Evolutionary conservation across 2,888 invertebrate genomes (phyloP).

Genomic region (Apodemia hepburni): DNA sequence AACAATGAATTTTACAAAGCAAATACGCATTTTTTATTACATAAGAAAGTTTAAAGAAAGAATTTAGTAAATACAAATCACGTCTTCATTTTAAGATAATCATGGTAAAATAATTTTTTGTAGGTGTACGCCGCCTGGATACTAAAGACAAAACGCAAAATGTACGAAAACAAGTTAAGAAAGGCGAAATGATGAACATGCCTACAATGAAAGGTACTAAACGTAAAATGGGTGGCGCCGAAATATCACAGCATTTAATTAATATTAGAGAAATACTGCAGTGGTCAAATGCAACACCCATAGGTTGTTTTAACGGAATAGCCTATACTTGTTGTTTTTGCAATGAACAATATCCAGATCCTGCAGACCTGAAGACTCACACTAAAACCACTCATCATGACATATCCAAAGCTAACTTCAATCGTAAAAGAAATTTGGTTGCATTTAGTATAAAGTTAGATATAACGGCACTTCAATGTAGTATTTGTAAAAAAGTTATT

Average conservation of each 20-base stretch:
- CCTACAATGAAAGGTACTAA: slow-evolving; percentile 29
- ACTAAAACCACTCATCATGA: slow-evolving; percentile 37
- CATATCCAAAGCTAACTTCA: slow-evolving; percentile 38
- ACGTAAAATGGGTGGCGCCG: slow-evolving; percentile 25
- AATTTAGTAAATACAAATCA: background rate
- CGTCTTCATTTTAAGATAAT: slow-evolving; percentile 20
- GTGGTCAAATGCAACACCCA: slow-evolving; percentile 51
- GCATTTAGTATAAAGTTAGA: slow-evolving; percentile 46
- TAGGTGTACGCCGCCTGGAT: slow-evolving; percentile 19
- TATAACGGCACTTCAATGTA: slow-evolving; percentile 38
- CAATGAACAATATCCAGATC: slow-evolving; percentile 35
- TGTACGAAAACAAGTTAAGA: slow-evolving; percentile 13
- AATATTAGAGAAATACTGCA: slow-evolving; percentile 43
- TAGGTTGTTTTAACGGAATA: slow-evolving; percentile 40
- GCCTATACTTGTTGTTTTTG: slow-evolving; percentile 50
- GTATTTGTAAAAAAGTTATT: slow-evolving; percentile 50
- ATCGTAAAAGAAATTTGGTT: slow-evolving; percentile 41
- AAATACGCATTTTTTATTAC: background rate
- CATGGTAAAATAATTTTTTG: slow-evolving; percentile 28
- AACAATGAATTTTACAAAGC: too few species aligned
- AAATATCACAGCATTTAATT: slow-evolving; percentile 43
- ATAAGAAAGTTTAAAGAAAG: background rate
- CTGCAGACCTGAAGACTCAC: slow-evolving; percentile 45
- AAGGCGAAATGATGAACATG: slow-evolving; percentile 25
- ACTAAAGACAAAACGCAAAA: slow-evolving; percentile 22